Percentiles rank a stretch among this genome's conserved stretches.
phyloP scores from a whole-genome alignment of 2,888 invertebrate species.

The Ennomos fuscantarius region DNA sequence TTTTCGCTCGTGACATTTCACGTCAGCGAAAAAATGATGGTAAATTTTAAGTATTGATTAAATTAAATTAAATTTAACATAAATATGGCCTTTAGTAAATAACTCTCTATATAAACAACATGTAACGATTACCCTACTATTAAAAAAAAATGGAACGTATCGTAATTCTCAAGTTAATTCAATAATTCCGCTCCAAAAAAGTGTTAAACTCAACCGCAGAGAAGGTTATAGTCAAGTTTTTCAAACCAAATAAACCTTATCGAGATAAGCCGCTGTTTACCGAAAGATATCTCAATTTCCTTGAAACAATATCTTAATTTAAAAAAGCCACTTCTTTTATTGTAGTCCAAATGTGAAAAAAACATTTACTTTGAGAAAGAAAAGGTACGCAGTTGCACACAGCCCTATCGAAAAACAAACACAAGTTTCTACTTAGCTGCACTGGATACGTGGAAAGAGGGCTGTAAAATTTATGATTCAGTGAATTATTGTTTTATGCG shows the following conservation, averaged over 20 bases:
- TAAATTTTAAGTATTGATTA: too few relatives aligned
- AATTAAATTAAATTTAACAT: too few relatives aligned
- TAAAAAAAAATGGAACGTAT: too few relatives aligned
- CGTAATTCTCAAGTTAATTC: too few relatives aligned
- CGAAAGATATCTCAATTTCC: constrained; percentile 70
- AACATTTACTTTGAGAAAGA: constrained; percentile 62
- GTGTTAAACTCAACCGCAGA: background rate
- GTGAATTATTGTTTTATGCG: constrained; percentile 64
- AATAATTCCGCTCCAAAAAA: too few relatives aligned
- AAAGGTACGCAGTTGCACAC: constrained; percentile 77
- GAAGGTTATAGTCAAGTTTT: constrained; percentile 11
- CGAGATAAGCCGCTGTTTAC: constrained; percentile 31
- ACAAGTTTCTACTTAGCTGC: constrained; percentile 78
- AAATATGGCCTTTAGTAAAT: too few relatives aligned
- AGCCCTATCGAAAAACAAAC: constrained; percentile 83
- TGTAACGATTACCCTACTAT: too few relatives aligned
- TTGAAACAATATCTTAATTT: constrained; percentile 73
- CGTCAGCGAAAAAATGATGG: too few relatives aligned
- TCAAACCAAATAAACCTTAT: constrained; percentile 32
- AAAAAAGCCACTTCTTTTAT: constrained; percentile 76
- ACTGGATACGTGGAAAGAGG: constrained; percentile 71
- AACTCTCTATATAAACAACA: too few relatives aligned
- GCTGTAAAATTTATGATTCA: constrained; percentile 82
- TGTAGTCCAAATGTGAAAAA: constrained; percentile 70
- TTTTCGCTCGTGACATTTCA: too few relatives aligned